Percentiles rank a stretch among this genome's conserved stretches.
Conservation (phyloP, 2,113 vertebrate species). For the Ceyx melanurus region DNA sequence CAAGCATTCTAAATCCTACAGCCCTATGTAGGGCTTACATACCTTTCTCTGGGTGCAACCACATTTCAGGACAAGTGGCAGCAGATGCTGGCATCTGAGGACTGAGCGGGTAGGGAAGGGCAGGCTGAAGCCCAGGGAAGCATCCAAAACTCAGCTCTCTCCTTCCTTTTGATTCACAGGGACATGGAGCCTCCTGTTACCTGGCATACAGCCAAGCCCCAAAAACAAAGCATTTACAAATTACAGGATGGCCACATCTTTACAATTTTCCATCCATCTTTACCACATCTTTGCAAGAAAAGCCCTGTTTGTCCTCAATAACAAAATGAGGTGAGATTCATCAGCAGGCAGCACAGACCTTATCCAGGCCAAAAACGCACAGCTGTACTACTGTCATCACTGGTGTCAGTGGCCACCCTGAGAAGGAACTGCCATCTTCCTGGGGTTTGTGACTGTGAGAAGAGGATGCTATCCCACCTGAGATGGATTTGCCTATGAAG, state of each 20-base stretch:
- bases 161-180: neutral
- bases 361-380: neutral
- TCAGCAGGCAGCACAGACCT: neutral
- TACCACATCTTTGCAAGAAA: neutral
- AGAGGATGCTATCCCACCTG: neutral
- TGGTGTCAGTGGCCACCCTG: neutral
- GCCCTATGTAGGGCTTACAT: fast-evolving
- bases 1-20: neutral
- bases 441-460: neutral
- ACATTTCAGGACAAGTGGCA: neutral
- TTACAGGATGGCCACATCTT: neutral
- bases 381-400: neutral
- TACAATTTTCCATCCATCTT: neutral
- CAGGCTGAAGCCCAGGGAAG: fast-evolving
- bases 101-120: neutral
- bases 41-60: neutral
- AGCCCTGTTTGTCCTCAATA: neutral
- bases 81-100: neutral
- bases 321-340: neutral
- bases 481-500: neutral
- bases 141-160: neutral
- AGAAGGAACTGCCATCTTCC: neutral
- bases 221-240: neutral
- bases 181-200: neutral
- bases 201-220: neutral